A percentile compares a stretch with the other conserved stretches of the same genome.
Conservation (phyloP, 2,888 invertebrate genomes). For the Athripsodes cinereus region DNA sequence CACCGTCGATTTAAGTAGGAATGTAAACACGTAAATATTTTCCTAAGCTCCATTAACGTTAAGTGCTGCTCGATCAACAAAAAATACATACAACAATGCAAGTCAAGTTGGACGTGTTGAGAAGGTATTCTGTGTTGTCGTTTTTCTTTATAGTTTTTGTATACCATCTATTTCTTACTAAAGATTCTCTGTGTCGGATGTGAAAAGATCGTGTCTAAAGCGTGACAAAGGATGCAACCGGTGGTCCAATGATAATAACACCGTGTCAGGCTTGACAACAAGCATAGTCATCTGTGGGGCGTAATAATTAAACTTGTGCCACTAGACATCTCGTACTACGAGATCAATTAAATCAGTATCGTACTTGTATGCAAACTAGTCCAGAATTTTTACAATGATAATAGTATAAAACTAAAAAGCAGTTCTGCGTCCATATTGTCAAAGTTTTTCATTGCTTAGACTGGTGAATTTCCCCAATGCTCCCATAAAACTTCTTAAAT, state of each 20-base stretch:
- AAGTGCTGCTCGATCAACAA: background rate
- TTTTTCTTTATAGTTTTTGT: background rate
- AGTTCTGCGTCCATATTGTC: no score
- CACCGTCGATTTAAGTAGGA: background rate
- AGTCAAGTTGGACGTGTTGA: background rate
- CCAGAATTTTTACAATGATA: background rate
- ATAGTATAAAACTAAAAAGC: no score
- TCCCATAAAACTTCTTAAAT: no score
- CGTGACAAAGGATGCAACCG: constrained; percentile 12
- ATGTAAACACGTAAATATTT: constrained; percentile 1
- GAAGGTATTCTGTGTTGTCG: background rate
- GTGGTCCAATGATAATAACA: constrained; percentile 5
- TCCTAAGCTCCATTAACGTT: background rate
- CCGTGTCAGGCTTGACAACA: constrained; percentile 4
- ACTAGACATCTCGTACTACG: no score
- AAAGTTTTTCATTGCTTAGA: no score
- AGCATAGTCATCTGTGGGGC: background rate
- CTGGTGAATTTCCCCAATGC: no score
- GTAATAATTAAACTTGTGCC: no score
- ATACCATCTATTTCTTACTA: background rate
- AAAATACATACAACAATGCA: no score
- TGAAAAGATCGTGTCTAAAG: constrained; percentile 16
- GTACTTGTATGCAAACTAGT: no score
- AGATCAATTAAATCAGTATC: no score
- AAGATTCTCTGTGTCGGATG: constrained; percentile 8